Evolutionary conservation across 2,113 vertebrate genomes (phyloP).

Genomic region (human (Homo sapiens)): GRCh38 chr18:8068501-8069000

Average conservation of each 20-base stretch:
- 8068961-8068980: no score
- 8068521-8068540: background rate
- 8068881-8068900: no score
- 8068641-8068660: background rate
- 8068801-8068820: background rate
- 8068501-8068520: background rate
- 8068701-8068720: background rate
- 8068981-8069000: no score
- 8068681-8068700: background rate
- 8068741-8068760: constrained; percentile 7
- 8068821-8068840: no score
- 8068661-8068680: background rate
- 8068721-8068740: background rate
- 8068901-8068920: no score
- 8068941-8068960: no score
- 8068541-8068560: constrained; percentile 13
- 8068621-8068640: background rate
- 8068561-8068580: background rate
- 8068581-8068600: background rate
- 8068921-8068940: no score
- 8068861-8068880: no score
- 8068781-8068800: background rate
- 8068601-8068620: background rate
- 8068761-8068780: background rate
- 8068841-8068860: no score